These are phyloP conservation scores for Ylistrum balloti DNA, from an alignment of 1,140 invertebrate genomes.

Conservation along the genomic window DNA sequence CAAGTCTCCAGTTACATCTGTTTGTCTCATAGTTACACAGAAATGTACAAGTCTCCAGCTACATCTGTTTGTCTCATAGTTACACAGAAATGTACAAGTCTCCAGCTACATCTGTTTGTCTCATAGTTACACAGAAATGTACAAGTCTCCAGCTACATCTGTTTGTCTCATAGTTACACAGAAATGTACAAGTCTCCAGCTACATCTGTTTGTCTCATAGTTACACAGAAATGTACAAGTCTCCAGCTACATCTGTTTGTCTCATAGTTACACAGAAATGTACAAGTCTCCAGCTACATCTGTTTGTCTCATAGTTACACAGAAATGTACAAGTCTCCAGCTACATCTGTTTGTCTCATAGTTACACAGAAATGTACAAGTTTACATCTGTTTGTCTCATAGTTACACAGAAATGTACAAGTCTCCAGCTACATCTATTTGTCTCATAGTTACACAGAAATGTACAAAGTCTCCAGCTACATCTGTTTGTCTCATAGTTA, in stretches of 20 bases:
- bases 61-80: neutral
- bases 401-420: neutral
- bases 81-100: neutral
- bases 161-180: neutral
- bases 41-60: neutral
- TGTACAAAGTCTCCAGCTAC: neutral
- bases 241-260: neutral
- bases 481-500: neutral
- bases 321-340: neutral
- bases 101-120: neutral
- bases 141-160: neutral
- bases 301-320: neutral
- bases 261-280: conserved; percentile 17
- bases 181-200: neutral
- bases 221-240: neutral
- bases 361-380: neutral
- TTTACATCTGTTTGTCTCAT: neutral
- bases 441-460: conserved; percentile 6
- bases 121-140: conserved; percentile 18
- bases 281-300: neutral
- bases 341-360: neutral
- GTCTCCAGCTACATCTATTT: neutral
- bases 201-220: neutral
- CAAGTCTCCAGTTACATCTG: neutral
- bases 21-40: neutral